Evolutionary conservation across 2,113 vertebrate genomes (phyloP).

Genomic region (Phalacrocorax brasilianus): DNA sequence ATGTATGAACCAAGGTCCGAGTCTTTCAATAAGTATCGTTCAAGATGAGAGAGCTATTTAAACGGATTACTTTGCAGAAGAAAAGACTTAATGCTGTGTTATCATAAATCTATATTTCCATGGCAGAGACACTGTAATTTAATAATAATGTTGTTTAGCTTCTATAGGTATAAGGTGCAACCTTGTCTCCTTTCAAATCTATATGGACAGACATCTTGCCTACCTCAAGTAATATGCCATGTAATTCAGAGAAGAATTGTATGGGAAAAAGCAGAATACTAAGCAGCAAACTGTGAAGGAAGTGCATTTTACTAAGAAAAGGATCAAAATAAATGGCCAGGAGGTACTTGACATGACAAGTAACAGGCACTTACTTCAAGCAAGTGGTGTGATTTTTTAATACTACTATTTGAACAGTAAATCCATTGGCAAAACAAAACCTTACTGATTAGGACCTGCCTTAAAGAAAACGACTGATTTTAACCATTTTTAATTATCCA

Average conservation of each 20-base stretch:
- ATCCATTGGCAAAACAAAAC: background rate
- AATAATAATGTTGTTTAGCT: slow-evolving; percentile 2
- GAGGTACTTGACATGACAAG: background rate
- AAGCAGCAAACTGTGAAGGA: background rate
- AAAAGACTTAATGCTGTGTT: slow-evolving; percentile 4
- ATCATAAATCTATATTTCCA: slow-evolving; percentile 31
- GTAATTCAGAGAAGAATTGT: background rate
- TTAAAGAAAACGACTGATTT: background rate
- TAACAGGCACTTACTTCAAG: background rate
- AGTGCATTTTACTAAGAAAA: background rate
- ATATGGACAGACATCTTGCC: background rate
- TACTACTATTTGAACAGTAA: background rate
- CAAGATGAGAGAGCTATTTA: slow-evolving; percentile 23
- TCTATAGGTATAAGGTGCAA: background rate
- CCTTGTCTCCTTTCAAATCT: background rate
- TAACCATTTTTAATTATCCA: background rate
- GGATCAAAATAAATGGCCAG: background rate
- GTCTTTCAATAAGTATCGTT: slow-evolving; percentile 4
- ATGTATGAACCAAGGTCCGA: background rate
- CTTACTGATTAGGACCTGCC: background rate
- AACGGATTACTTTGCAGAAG: slow-evolving; percentile 5
- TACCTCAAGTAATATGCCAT: background rate
- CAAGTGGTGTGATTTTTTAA: background rate
- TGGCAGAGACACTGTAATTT: background rate
- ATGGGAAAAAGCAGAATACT: background rate